These are phyloP conservation scores for Elgaria multicarinata DNA, from an alignment of 2,113 vertebrate genomes.

Conservation along the genomic window DNA sequence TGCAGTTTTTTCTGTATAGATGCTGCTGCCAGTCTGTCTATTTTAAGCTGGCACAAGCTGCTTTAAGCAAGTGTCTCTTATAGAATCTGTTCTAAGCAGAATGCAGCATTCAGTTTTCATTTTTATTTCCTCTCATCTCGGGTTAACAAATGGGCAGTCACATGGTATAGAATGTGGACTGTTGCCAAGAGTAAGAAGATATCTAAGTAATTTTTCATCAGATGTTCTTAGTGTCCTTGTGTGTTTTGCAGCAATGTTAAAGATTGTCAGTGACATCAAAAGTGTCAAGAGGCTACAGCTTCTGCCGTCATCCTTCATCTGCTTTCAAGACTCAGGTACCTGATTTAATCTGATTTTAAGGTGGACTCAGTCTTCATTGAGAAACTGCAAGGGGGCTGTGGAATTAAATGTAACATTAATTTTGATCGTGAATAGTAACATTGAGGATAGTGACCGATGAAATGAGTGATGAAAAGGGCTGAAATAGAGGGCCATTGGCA, in stretches of 20 bases:
- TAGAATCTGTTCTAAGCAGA: not conserved
- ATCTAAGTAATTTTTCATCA: not conserved
- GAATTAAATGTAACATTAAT: not conserved
- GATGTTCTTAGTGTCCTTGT: not conserved
- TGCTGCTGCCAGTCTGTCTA: not conserved
- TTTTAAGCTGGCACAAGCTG: not conserved
- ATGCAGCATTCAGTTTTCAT: not conserved
- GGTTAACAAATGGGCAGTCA: not conserved
- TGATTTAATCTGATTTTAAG: conserved; percentile 12
- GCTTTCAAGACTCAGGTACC: conserved; percentile 82
- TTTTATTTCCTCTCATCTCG: not conserved
- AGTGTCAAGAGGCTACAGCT: conserved; percentile 85
- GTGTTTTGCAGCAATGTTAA: conserved; percentile 82
- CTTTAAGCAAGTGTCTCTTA: not conserved
- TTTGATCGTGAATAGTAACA: conserved; percentile 1
- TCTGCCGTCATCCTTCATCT: conserved; percentile 81
- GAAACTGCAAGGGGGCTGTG: not conserved
- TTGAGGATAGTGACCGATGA: not conserved
- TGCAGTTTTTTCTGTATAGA: not conserved
- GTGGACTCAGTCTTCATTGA: conserved; percentile 7
- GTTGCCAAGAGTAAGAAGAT: not conserved
- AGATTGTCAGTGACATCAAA: conserved; percentile 78
- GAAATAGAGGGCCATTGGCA: not conserved
- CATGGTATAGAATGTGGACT: not conserved
- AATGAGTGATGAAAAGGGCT: not conserved